Percentiles rank a stretch among this genome's conserved stretches.
phyloP scores from a whole-genome alignment of 2,113 vertebrate species.

The Psittacula cyanocephala region DNA sequence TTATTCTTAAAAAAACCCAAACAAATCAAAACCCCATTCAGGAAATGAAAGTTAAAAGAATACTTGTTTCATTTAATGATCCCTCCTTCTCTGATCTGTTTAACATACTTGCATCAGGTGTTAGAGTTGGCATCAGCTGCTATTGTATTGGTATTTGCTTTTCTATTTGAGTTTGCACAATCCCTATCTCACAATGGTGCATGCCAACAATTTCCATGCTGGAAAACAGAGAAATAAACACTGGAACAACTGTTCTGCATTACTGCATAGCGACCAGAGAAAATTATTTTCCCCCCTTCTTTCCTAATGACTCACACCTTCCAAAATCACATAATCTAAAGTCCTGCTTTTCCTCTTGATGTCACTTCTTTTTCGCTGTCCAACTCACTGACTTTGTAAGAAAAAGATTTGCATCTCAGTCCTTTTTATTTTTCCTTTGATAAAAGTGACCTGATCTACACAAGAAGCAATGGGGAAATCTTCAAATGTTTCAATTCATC shows the following conservation, averaged over 20 bases:
- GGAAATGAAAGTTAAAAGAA: slow-evolving; percentile 21
- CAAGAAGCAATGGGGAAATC: neutral
- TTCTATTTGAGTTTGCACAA: slow-evolving; percentile 48
- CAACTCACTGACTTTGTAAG: neutral
- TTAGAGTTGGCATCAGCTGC: slow-evolving; percentile 35
- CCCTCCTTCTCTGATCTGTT: neutral
- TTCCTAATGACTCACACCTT: slow-evolving; percentile 63
- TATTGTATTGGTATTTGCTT: slow-evolving; percentile 38
- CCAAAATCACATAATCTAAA: slow-evolving; percentile 48
- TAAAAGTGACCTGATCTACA: neutral
- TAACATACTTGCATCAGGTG: neutral
- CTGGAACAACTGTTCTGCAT: slow-evolving; percentile 53
- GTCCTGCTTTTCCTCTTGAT: slow-evolving; percentile 12
- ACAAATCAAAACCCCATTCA: neutral
- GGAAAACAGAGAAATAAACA: slow-evolving; percentile 68
- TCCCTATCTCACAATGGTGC: slow-evolving; percentile 6
- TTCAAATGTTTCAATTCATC: slow-evolving; percentile 15
- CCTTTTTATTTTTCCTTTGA: neutral
- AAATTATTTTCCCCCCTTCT: neutral
- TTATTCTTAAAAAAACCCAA: neutral
- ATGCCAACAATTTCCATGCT: slow-evolving; percentile 47
- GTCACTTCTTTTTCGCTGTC: neutral
- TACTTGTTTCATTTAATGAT: neutral
- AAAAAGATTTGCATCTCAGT: neutral
- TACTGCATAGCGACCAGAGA: slow-evolving; percentile 49